phyloP scores from a whole-genome alignment of 2,888 invertebrate species.

The Euclidia mi region DNA sequence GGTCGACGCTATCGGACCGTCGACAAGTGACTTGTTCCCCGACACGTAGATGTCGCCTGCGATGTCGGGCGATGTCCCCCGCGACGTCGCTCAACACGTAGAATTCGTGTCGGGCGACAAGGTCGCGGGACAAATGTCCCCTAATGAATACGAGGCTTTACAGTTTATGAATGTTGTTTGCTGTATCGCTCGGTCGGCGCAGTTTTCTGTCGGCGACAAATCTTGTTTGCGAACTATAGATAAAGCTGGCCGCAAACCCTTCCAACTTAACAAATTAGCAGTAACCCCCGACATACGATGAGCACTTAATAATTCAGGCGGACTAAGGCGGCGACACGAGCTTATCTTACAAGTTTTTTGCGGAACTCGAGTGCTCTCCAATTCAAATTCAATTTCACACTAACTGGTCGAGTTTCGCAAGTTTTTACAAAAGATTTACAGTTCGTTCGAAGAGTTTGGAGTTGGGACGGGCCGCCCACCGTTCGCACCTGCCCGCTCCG shows the following conservation, averaged over 20 bases:
- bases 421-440: constrained; percentile 62
- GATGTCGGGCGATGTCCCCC: too few species aligned
- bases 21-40: too few species aligned
- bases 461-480: background rate
- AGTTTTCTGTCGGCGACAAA: too few species aligned
- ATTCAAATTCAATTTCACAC: constrained; percentile 70
- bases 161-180: too few species aligned
- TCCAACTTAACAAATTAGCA: constrained; percentile 48
- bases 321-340: background rate
- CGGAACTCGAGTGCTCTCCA: constrained; percentile 32
- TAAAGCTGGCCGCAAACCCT: constrained; percentile 43
- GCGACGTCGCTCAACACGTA: too few species aligned
- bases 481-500: too few species aligned
- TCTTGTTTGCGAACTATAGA: constrained; percentile 52
- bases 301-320: constrained; percentile 54
- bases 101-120: too few species aligned
- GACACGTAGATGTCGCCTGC: too few species aligned
- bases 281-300: constrained; percentile 41
- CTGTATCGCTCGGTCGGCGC: too few species aligned
- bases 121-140: too few species aligned
- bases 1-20: too few species aligned
- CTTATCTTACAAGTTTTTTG: constrained; percentile 45
- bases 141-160: too few species aligned
- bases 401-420: constrained; percentile 61
- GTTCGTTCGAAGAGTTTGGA: constrained; percentile 49